These are phyloP conservation scores for Amyelois transitella DNA, from an alignment of 1,140 invertebrate species.

Conservation along the genomic window DNA sequence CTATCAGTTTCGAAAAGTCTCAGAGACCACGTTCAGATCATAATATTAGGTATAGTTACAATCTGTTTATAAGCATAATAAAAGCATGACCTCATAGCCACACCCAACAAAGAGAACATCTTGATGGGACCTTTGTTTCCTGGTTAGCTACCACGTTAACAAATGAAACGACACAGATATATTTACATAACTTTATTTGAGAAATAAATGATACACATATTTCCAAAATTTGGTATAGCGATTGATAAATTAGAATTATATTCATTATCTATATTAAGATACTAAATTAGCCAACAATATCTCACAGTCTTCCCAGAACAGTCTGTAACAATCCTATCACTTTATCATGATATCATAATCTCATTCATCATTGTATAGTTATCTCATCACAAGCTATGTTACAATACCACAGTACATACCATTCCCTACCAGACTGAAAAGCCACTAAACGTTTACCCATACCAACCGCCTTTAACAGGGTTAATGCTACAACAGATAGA, in stretches of 20 bases:
- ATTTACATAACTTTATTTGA: neutral
- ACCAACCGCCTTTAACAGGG: too few species aligned
- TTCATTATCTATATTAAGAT: constrained; percentile 3
- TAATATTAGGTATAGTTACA: too few species aligned
- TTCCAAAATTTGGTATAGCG: constrained; percentile 6
- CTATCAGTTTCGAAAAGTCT: too few species aligned
- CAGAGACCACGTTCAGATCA: too few species aligned
- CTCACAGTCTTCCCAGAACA: neutral
- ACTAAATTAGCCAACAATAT: neutral
- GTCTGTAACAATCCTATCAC: neutral
- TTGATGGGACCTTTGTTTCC: too few species aligned
- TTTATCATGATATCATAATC: too few species aligned
- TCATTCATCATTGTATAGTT: too few species aligned
- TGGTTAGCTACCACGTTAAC: too few species aligned
- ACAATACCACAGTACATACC: neutral
- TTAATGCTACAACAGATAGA: too few species aligned
- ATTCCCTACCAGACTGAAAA: neutral
- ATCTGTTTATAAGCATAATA: too few species aligned
- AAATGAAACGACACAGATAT: neutral
- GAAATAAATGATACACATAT: constrained; percentile 1
- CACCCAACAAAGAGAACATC: too few species aligned
- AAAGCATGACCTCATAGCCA: too few species aligned
- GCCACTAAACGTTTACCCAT: neutral
- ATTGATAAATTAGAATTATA: constrained; percentile 4
- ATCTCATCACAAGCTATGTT: neutral